Conservation (phyloP, 2,113 vertebrate genomes). For the Irena cyanogastra region DNA sequence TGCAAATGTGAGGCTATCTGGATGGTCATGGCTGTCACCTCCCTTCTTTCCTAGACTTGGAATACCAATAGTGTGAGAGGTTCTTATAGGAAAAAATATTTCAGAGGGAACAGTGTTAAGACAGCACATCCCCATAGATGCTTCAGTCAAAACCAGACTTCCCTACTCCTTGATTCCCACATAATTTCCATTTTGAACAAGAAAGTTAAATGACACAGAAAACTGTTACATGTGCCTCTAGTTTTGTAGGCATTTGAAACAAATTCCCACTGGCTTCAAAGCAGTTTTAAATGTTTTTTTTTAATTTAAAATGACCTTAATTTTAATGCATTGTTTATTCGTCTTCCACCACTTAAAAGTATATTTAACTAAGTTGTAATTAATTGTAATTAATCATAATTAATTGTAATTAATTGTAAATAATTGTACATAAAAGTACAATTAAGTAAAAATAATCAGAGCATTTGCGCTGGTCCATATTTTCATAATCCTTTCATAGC, state of each 20-base stretch:
- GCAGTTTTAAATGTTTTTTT: not conserved
- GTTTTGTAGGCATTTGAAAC: not conserved
- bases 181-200: not conserved
- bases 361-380: not conserved
- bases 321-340: not conserved
- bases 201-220: not conserved
- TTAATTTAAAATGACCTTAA: not conserved
- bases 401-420: not conserved
- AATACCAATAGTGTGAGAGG: not conserved
- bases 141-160: not conserved
- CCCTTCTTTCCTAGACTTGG: not conserved
- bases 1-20: not conserved
- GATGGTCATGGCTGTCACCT: not conserved
- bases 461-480: not conserved
- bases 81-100: not conserved
- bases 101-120: not conserved
- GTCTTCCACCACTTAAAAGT: not conserved
- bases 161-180: not conserved
- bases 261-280: not conserved
- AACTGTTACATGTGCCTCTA: not conserved
- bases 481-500: not conserved
- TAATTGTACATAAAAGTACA: not conserved
- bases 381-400: not conserved
- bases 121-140: not conserved
- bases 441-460: not conserved